Conservation (phyloP, 2,797 vertebrate species). For the Lutjanus campechanus region DNA sequence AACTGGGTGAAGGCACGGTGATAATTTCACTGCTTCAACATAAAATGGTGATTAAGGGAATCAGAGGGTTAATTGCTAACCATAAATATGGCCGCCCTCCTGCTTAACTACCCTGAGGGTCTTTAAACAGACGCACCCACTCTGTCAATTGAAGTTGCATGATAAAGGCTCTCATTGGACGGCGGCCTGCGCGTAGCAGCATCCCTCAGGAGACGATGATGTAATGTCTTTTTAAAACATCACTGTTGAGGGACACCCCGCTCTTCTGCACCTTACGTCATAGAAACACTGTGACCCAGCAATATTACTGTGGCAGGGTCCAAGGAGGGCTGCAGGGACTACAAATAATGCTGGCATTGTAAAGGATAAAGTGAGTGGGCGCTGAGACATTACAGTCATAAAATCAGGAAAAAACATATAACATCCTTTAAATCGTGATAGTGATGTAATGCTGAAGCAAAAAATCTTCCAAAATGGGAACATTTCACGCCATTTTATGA, state of each 20-base stretch:
- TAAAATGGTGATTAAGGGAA: constrained; percentile 31
- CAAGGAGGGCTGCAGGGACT: neutral
- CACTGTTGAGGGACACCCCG: constrained; percentile 52
- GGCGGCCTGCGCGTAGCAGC: neutral
- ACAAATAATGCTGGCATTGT: no score
- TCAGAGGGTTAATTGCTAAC: constrained; percentile 24
- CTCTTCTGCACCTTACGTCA: constrained; percentile 45
- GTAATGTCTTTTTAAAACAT: constrained; percentile 68
- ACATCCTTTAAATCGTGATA: neutral
- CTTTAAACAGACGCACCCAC: constrained; percentile 24
- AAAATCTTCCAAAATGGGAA: neutral
- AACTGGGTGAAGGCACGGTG: neutral
- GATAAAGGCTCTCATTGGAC: constrained; percentile 47
- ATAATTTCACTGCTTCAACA: neutral
- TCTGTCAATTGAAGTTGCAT: constrained; percentile 29
- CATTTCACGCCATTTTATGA: neutral
- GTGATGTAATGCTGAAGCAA: neutral
- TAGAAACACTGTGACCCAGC: constrained; percentile 28
- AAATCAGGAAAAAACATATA: neutral
- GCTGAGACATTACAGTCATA: neutral
- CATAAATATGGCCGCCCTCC: constrained; percentile 40
- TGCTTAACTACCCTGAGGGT: constrained; percentile 22
- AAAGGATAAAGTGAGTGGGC: neutral
- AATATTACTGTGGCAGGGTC: neutral
- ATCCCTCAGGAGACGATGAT: constrained; percentile 58